Conservation (phyloP, 2,888 invertebrate species). For the Noctua pronuba region DNA sequence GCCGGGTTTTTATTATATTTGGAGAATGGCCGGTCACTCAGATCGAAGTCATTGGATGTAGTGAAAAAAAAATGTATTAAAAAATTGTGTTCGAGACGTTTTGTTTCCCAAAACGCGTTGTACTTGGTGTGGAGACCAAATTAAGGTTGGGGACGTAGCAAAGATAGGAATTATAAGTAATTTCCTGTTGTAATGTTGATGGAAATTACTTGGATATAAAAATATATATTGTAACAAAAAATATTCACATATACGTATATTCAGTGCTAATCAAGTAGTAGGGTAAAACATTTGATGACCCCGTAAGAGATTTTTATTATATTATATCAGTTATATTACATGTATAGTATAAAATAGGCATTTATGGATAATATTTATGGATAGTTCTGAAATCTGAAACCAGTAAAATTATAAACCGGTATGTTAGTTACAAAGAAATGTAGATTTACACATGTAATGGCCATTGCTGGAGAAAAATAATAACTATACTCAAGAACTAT, state of each 20-base stretch:
- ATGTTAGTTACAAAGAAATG: not conserved
- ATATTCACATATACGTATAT: conserved; percentile 61
- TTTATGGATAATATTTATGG: conserved; percentile 36
- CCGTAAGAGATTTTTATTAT: conserved; percentile 59
- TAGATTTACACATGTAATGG: conserved; percentile 5
- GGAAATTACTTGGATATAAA: conserved; percentile 64
- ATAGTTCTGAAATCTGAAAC: conserved; percentile 21
- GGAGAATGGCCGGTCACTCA: conserved; percentile 73
- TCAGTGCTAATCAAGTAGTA: conserved; percentile 58
- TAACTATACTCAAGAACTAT: not conserved
- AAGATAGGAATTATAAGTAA: conserved; percentile 40
- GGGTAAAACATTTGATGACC: conserved; percentile 57
- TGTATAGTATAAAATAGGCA: conserved; percentile 52
- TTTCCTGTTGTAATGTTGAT: conserved; percentile 67
- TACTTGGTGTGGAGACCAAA: conserved; percentile 79
- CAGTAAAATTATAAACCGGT: not conserved
- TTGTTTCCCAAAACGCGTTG: conserved; percentile 81
- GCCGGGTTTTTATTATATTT: conserved; percentile 81
- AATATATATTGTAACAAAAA: conserved; percentile 49
- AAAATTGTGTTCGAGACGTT: conserved; percentile 84
- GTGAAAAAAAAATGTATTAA: conserved; percentile 84
- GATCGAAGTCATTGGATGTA: conserved; percentile 83
- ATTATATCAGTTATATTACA: conserved; percentile 57
- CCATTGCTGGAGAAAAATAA: not conserved
- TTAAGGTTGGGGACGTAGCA: conserved; percentile 57